Base-by-base conservation (phyloP, 1,140 invertebrate species). In the Idris sp. region DNA sequence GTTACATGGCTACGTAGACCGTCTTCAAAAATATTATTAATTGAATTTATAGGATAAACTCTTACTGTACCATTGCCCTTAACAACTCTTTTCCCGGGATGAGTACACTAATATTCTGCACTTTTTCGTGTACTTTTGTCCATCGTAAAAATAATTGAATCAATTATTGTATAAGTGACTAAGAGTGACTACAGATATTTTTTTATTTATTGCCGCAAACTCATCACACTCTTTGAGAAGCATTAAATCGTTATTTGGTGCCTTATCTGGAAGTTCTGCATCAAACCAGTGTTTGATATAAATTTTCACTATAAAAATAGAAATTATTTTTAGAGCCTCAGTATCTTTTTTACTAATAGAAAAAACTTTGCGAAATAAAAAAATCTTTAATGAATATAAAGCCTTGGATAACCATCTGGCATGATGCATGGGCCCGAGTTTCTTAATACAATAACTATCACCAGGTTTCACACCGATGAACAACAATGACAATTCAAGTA, bases 101-200 rank as follows among this genome's bases (percentile, higher is more conserved):
- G 67, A 1, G 61, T 11, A 36, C 80, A 83, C 18, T 13, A 74
- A 56, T 7, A 76, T n/a, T 30, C 15, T 13, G n/a, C n/a, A n/a
- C n/a, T n/a, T n/a, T n/a, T n/a, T n/a, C n/a, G n/a, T n/a, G n/a
- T n/a, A n/a, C n/a, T n/a, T n/a, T n/a, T n/a, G n/a, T n/a, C n/a
- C n/a, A n/a, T n/a, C n/a, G n/a, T n/a, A n/a, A n/a, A n/a, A n/a
- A n/a, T n/a, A n/a, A n/a, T n/a, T 43, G 13, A 80, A 72, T 13
- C 77, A 72, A n/a, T 74, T 13, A 5, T 48, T 13, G 13, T 51
- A 16, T 31, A 77, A 51, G n/a, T n/a, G n/a, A n/a, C n/a, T 41
- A 22, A 41, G 9, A 31, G 44, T 48, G 9, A 31, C 44, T 18
- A 11, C 14, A 15, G 44, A 48, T 31, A 48, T 19, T 5, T 48